Base-by-base conservation (phyloP, 2,888 invertebrate genomes). In the Phyto melanocephala region DNA sequence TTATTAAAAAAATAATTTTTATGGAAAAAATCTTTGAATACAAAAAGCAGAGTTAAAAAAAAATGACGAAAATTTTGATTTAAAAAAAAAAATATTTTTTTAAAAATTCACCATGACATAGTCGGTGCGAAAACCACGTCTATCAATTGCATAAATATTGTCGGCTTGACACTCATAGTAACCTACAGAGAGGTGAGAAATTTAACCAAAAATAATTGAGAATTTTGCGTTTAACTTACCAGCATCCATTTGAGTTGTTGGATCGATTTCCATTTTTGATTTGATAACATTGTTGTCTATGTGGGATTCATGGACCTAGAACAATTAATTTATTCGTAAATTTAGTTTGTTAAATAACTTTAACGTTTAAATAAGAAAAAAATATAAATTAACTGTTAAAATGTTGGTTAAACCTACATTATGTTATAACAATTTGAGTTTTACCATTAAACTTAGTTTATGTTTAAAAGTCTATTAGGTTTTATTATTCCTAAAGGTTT, bases 221-320 rank as follows among this genome's bases (percentile, higher is more conserved):
- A 28, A 28, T 28, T 28, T 28, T 6, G 6, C 40, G 33, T 8
- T 70, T n/a, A 15, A 50, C 71, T 54, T 94, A 80, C 97, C 97
- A 24, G 97, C 97, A 90, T 98, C 97, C 97, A 97, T 97, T 92
- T 98, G 97, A 5, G 97, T 97, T 0, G 97, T 97, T 1, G 98
- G 98, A 90, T 97, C 97, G 67, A 98, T 98, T 92, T 98, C 98
- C 90, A 98, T 93, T 92, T 98, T 98, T 15, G 97, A 97, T 91
- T 97, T 97, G 47, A 97, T 95, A 84, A 94, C 94, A 87, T 96
- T 95, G 4, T 94, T 93, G 24, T 94, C 96, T 83, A 95, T 94
- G 86, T 94, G 94, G 94, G 97, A 96, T 91, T 97, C 97, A 91
- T 97, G 97, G 37, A 97, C 95, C 97, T 97, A 85, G 0, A 52